phyloP scores from a whole-genome alignment of 2,797 vertebrate genomes.

The Fistularia commersonii region DNA sequence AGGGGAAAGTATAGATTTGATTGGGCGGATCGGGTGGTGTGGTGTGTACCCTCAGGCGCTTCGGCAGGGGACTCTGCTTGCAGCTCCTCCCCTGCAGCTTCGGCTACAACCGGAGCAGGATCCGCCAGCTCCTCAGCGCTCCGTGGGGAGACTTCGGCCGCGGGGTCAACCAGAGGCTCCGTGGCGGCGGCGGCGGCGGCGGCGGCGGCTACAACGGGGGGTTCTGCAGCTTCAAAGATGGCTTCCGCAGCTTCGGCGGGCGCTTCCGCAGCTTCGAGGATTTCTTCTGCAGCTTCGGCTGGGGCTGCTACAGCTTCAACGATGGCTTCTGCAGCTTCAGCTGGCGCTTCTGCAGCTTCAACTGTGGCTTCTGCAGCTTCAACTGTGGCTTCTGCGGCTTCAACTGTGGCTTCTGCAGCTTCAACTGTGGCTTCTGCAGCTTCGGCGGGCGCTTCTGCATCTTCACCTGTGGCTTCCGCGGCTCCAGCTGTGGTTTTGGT shows the following conservation, averaged over 20 bases:
- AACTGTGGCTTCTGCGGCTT: slow-evolving; percentile 2
- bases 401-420: neutral
- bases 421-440: neutral
- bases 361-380: neutral
- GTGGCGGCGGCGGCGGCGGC: slow-evolving; percentile 7
- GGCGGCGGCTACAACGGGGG: slow-evolving; percentile 28
- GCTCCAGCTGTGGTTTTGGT: neutral
- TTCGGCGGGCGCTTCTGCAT: neutral
- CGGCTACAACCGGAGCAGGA: slow-evolving; percentile 32
- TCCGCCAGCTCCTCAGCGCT: slow-evolving; percentile 50
- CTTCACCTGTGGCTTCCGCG: neutral
- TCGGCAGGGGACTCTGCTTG: slow-evolving; percentile 42
- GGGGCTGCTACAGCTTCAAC: slow-evolving; percentile 5
- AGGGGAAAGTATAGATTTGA: slow-evolving; percentile 30
- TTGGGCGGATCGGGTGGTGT: slow-evolving; percentile 35
- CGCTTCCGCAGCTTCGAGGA: neutral
- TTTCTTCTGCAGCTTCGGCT: neutral
- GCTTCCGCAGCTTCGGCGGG: slow-evolving; percentile 2
- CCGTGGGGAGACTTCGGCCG: slow-evolving; percentile 25
- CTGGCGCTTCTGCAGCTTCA: neutral
- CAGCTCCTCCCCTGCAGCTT: slow-evolving; percentile 60
- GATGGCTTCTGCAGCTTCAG: neutral
- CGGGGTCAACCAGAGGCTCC: slow-evolving; percentile 6
- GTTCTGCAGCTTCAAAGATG: slow-evolving; percentile 5
- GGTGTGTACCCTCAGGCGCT: slow-evolving; percentile 57